Base-by-base conservation (phyloP, 2,113 vertebrate genomes). In the Lepus europaeus region DNA sequence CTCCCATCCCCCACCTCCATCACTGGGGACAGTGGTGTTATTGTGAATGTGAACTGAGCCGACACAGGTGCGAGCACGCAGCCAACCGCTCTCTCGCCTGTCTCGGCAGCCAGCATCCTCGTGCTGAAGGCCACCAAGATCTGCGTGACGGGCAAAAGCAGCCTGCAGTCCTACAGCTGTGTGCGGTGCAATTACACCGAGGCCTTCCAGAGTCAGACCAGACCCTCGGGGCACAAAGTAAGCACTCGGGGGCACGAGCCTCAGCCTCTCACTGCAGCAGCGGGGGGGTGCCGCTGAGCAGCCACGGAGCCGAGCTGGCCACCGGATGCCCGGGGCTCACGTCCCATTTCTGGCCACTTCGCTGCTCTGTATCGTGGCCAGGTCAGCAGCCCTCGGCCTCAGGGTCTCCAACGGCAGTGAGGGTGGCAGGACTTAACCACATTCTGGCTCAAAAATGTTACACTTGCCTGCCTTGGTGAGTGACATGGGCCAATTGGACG, bases 121-220 rank as follows among this genome's bases (percentile, higher is more conserved):
- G 56, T 90, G 23, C 78, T 97, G 92, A 98, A 90, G 69, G 98
- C 97, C 72, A 98, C 97, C 70, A 97, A 97, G 94, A 97, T 98
- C 70, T 98, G 96, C 6, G 94, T 98, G 72, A 81, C 33, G 0
- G 87, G 94, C 68, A 81, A 76, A 63, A 84, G 64, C 84, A 77
- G 66, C 29, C 3, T 49, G 51, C 88, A 76, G 33, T 16, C 17
- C 12, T 95, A 61, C 12, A 31, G 27, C 69, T 98, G 97, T 79
- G 51, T 98, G 96, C 70, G 85, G 68, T 98, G 97, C 89, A 96
- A 97, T 83, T 98, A 98, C 73, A 97, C 89, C 14, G 93, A 97
- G 85, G 49, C 83, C 6, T 98, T 98, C 96, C 70, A 77, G 85
- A 96, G 61, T 68, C 97, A 98, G 96, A 97, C 84, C 80, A 97